Percentiles rank a stretch among this genome's conserved stretches.
These are phyloP conservation scores for Cyprinodon diabolis DNA, from an alignment of 2,797 vertebrate genomes.

Conservation along the genomic window DNA sequence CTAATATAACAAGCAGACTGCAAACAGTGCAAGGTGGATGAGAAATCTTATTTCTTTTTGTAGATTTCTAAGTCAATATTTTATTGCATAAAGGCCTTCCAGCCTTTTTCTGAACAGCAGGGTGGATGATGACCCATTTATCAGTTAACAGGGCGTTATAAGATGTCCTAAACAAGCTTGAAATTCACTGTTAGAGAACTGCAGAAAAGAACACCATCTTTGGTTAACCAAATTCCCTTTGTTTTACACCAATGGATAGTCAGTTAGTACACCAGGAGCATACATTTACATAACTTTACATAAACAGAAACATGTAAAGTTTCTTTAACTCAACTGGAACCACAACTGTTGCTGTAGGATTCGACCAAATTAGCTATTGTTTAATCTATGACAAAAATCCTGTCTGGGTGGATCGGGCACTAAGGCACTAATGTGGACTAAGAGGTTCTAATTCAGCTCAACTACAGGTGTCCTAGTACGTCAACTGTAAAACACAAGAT, in stretches of 20 bases:
- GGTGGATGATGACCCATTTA: background rate
- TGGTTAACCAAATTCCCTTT: background rate
- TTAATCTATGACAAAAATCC: background rate
- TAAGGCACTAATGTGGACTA: no score
- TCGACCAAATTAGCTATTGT: background rate
- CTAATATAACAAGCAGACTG: no score
- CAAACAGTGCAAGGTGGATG: no score
- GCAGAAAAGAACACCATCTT: background rate
- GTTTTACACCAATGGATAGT: background rate
- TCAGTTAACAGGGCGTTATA: background rate
- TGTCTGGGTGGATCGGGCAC: background rate
- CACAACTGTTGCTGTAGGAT: background rate
- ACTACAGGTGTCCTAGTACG: no score
- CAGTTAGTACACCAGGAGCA: background rate
- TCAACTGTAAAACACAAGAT: no score
- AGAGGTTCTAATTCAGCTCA: no score
- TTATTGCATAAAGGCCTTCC: no score
- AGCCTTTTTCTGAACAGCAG: background rate
- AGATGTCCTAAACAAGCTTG: background rate
- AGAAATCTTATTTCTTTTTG: no score
- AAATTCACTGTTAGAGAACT: background rate
- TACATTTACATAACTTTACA: background rate
- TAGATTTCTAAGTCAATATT: no score
- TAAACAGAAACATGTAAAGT: background rate
- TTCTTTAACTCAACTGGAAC: background rate